Evolutionary conservation across 2,113 vertebrate genomes (phyloP).

Genomic region (Pollimyrus isidori): DNA sequence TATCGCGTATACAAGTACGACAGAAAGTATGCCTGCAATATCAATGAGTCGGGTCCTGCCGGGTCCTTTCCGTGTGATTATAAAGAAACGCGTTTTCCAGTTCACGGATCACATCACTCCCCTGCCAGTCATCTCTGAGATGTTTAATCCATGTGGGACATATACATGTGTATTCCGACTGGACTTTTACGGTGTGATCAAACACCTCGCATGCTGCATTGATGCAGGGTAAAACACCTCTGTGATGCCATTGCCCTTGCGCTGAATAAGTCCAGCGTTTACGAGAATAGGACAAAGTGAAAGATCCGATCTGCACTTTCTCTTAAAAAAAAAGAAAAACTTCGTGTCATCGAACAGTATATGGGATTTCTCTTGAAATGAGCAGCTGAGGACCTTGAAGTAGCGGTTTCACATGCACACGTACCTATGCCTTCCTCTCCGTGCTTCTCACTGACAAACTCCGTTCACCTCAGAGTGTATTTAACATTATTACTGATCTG

Average conservation of each 20-base stretch:
- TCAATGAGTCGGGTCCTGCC: conserved; percentile 59
- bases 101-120: background rate
- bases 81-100: conserved; percentile 56
- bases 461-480: conserved; percentile 90
- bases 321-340: conserved; percentile 10
- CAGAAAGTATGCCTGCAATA: conserved; percentile 66
- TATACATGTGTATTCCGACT: conserved; percentile 48
- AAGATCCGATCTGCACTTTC: conserved; percentile 8
- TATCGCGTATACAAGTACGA: conserved; percentile 52
- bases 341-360: conserved; percentile 1
- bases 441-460: conserved; percentile 75
- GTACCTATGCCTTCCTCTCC: conserved; percentile 33
- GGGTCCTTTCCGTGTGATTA: conserved; percentile 53
- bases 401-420: conserved; percentile 45
- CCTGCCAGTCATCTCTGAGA: conserved; percentile 28
- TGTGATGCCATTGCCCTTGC: conserved; percentile 57
- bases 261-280: conserved; percentile 41
- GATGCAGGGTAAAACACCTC: conserved; percentile 42
- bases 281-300: conserved; percentile 16
- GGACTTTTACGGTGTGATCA: conserved; percentile 28
- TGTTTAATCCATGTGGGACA: conserved; percentile 36
- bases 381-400: conserved; percentile 25
- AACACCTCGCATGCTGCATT: conserved; percentile 34
- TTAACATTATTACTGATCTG: conserved; percentile 90
- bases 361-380: conserved; percentile 19